Conservation (phyloP, 2,113 vertebrate species). For the Nesoenas mayeri region DNA sequence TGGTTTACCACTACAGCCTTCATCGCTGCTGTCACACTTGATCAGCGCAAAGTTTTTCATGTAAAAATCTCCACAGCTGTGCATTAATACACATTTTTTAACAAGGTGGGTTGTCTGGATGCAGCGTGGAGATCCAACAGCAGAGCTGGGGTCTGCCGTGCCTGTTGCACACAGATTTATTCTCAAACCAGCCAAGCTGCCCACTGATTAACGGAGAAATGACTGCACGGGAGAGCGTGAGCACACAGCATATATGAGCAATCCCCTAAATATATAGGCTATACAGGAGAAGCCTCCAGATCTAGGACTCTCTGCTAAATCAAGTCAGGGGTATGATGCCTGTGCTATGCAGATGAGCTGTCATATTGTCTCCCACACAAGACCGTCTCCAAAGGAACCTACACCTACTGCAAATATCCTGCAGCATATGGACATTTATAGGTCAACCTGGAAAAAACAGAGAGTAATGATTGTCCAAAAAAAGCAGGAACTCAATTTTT, state of each 20-base stretch:
- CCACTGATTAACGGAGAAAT: neutral
- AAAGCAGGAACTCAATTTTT: conserved; percentile 20
- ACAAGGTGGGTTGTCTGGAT: neutral
- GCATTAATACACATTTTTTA: neutral
- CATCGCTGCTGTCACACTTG: fast-evolving
- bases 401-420: conserved; percentile 61
- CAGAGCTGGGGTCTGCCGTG: fast-evolving
- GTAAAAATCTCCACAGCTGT: fast-evolving
- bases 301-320: conserved; percentile 41
- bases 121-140: neutral
- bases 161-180: neutral
- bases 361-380: conserved; percentile 64
- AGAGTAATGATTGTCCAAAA: conserved; percentile 43
- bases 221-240: neutral
- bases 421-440: conserved; percentile 64
- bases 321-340: conserved; percentile 27
- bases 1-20: neutral
- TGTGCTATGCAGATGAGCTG: conserved; percentile 63
- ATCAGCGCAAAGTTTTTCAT: neutral
- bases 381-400: conserved; percentile 54
- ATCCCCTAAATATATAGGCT: neutral
- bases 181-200: neutral
- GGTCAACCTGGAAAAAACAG: conserved; percentile 29
- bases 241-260: neutral
- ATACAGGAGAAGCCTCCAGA: conserved; percentile 17